These are phyloP conservation scores for Alcis repandata DNA, from an alignment of 2,888 invertebrate genomes.

Conservation along the genomic window DNA sequence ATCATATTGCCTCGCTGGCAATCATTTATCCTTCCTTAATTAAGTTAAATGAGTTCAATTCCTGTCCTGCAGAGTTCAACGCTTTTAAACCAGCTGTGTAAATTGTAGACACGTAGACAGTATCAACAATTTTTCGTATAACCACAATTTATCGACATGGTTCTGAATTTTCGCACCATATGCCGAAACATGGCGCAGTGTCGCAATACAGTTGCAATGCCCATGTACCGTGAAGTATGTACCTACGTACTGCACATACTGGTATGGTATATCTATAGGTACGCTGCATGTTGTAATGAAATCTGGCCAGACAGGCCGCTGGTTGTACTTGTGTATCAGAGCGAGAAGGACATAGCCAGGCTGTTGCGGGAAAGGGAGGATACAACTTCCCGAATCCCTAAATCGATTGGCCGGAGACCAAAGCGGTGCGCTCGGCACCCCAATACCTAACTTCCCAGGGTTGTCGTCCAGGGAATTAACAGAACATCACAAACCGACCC, in stretches of 20 bases:
- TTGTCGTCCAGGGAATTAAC: slow-evolving; percentile 53
- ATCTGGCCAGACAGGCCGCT: slow-evolving; percentile 70
- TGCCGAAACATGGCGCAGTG: slow-evolving; percentile 11
- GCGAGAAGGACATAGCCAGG: slow-evolving; percentile 55
- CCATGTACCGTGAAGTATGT: slow-evolving; percentile 18
- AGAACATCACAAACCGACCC: slow-evolving; percentile 42
- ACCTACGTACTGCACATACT: slow-evolving; percentile 4
- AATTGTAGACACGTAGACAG: too few relatives aligned
- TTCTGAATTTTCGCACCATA: slow-evolving; percentile 14
- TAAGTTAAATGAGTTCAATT: slow-evolving; percentile 31
- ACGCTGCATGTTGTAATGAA: slow-evolving; percentile 58
- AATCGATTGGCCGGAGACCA: slow-evolving; percentile 78
- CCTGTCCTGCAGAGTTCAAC: slow-evolving; percentile 6
- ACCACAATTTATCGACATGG: background rate
- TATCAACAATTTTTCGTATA: background rate
- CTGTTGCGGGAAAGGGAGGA: slow-evolving; percentile 62
- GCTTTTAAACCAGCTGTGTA: slow-evolving; percentile 5
- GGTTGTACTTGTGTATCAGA: slow-evolving; percentile 53
- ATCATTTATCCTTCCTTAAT: slow-evolving; percentile 38
- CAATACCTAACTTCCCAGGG: slow-evolving; percentile 69
- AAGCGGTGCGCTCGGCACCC: slow-evolving; percentile 65
- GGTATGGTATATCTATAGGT: slow-evolving; percentile 36
- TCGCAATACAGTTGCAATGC: slow-evolving; percentile 21
- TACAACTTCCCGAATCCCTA: slow-evolving; percentile 72
- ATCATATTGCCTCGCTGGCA: slow-evolving; percentile 7